Percentiles rank a stretch among this genome's conserved stretches.
These are phyloP conservation scores for Prunella himalayana DNA, from an alignment of 2,113 vertebrate genomes.

Conservation along the genomic window DNA sequence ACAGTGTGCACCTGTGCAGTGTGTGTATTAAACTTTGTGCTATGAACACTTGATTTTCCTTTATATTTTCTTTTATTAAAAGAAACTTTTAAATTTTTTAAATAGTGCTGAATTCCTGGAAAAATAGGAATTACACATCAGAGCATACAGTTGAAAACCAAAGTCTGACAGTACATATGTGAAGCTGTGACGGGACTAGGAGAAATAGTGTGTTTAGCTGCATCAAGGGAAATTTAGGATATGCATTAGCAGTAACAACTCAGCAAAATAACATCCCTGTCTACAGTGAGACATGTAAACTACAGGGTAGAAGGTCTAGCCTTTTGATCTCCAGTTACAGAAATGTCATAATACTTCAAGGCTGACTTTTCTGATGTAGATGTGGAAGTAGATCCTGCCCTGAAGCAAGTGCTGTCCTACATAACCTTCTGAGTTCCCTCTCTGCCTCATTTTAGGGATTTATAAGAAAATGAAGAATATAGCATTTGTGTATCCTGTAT, in stretches of 20 bases:
- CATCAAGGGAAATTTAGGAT: background rate
- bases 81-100: background rate
- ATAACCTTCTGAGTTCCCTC: background rate
- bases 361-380: background rate
- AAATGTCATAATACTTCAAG: background rate
- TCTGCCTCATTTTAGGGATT: background rate
- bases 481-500: background rate
- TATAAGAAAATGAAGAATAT: background rate
- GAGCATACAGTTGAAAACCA: background rate
- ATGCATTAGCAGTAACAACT: background rate
- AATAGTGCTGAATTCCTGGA: background rate
- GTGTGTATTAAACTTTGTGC: background rate
- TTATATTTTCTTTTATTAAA: background rate
- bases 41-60: background rate
- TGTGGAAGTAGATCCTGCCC: background rate
- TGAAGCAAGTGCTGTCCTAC: background rate
- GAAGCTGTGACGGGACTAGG: background rate
- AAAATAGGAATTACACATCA: background rate
- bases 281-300: background rate
- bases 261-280: background rate
- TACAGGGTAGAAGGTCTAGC: background rate
- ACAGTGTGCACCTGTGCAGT: background rate
- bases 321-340: background rate
- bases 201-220: background rate
- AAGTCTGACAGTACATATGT: fast-evolving